phyloP scores from a whole-genome alignment of 30 jellyfish, hydroid and myxozoan species.

The Sanderia malayensis region DNA sequence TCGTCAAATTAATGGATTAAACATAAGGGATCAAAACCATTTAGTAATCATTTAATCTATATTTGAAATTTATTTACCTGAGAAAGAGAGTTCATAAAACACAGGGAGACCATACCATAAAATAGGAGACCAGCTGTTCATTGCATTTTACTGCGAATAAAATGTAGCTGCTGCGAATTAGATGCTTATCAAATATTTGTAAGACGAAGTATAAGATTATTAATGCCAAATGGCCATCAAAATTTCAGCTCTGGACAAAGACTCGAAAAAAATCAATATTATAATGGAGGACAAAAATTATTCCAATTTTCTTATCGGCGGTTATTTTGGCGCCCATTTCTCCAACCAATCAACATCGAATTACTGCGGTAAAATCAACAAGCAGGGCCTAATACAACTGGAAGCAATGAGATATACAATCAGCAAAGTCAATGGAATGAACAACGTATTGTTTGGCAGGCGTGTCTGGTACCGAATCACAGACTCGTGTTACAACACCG shows the following conservation, averaged over 20 bases:
- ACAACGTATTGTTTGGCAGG: slow-evolving; percentile 4
- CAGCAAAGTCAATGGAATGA: neutral
- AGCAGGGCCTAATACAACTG: slow-evolving; percentile 9
- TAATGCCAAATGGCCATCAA: no score
- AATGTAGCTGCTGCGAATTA: no score
- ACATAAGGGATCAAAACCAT: no score
- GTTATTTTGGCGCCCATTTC: slow-evolving; percentile 31
- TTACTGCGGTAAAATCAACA: slow-evolving; percentile 20
- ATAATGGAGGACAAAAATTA: neutral
- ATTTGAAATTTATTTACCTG: no score
- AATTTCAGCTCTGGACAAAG: slow-evolving; percentile 20
- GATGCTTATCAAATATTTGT: no score
- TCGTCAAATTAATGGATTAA: no score
- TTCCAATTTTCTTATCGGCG: neutral
- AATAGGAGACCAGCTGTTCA: no score
- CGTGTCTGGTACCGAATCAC: slow-evolving; percentile 1
- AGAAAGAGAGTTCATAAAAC: no score
- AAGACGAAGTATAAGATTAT: no score
- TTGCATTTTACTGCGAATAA: no score
- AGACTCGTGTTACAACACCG: slow-evolving; percentile 18
- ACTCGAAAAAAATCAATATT: neutral
- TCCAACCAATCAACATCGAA: slow-evolving; percentile 5
- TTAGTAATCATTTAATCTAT: no score
- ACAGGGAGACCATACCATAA: no score
- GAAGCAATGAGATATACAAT: slow-evolving; percentile 45